phyloP scores from a whole-genome alignment of 2,797 vertebrate species.

The Trichosurus vulpecula region DNA sequence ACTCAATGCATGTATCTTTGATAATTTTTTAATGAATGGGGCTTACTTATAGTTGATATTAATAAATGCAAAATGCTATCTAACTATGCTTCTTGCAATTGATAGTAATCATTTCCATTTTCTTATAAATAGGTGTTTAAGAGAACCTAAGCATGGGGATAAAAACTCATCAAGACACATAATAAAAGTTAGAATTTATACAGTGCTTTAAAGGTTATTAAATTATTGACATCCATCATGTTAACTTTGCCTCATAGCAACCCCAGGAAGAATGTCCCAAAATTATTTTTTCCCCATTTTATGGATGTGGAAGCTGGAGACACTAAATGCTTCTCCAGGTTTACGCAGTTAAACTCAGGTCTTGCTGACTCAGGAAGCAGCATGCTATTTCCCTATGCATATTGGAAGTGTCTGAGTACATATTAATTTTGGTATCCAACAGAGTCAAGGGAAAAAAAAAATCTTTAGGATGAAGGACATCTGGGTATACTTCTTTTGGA shows the following conservation, averaged over 20 bases:
- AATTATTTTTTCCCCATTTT: background rate
- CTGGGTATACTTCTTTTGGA: background rate
- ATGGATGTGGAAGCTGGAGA: background rate
- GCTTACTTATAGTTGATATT: background rate
- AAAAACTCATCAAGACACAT: background rate
- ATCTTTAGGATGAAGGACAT: background rate
- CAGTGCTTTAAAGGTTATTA: background rate
- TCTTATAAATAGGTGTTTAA: background rate
- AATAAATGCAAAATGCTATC: background rate
- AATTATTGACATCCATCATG: background rate
- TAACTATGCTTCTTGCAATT: background rate
- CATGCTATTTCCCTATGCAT: background rate
- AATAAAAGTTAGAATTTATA: background rate
- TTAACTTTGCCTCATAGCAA: background rate
- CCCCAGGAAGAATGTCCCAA: background rate
- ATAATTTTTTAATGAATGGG: background rate
- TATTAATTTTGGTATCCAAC: background rate
- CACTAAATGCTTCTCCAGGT: background rate
- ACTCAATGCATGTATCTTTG: background rate
- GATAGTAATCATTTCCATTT: background rate
- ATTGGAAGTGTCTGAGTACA: background rate
- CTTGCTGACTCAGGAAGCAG: background rate
- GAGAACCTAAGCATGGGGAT: background rate
- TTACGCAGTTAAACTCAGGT: background rate
- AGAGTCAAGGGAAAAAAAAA: background rate